Evolutionary conservation across 1,140 invertebrate species (phyloP).

Genomic region (Nylanderia fulva): DNA sequence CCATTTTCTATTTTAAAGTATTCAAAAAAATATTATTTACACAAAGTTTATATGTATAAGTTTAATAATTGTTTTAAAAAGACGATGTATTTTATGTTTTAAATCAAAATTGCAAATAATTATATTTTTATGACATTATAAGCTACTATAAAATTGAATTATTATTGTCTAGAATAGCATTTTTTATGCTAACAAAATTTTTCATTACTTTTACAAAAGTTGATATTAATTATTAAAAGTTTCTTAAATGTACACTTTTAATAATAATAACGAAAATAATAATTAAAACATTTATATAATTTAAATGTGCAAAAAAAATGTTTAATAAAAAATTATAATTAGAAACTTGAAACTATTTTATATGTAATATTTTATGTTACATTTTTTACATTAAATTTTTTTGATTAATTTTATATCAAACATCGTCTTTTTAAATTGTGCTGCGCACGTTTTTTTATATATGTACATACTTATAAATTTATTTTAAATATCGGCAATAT

Average conservation of each 20-base stretch:
- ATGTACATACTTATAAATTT: constrained; percentile 19
- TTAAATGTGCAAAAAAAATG: too few relatives aligned
- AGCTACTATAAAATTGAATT: neutral
- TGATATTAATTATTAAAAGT: constrained; percentile 28
- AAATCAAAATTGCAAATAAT: neutral
- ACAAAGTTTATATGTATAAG: neutral
- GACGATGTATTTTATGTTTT: constrained; percentile 1
- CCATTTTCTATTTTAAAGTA: constrained; percentile 37
- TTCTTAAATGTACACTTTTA: constrained; percentile 8
- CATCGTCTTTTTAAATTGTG: constrained; percentile 20
- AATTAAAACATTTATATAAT: neutral
- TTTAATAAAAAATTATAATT: constrained; percentile 5
- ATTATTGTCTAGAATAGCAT: neutral
- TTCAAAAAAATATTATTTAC: constrained; percentile 15
- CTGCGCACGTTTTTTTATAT: constrained; percentile 26
- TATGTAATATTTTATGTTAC: too few relatives aligned
- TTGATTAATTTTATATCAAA: neutral
- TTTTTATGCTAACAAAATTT: neutral
- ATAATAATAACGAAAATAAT: neutral
- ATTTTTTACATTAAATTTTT: neutral
- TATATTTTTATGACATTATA: neutral
- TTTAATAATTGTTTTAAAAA: constrained; percentile 9
- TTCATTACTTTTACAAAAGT: constrained; percentile 6
- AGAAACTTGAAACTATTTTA: neutral
- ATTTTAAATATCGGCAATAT: constrained; percentile 30